Percentiles rank a stretch among this genome's conserved stretches.
These are phyloP conservation scores for Habrosyne pyritoides DNA, from an alignment of 2,888 invertebrate species.

Conservation along the genomic window DNA sequence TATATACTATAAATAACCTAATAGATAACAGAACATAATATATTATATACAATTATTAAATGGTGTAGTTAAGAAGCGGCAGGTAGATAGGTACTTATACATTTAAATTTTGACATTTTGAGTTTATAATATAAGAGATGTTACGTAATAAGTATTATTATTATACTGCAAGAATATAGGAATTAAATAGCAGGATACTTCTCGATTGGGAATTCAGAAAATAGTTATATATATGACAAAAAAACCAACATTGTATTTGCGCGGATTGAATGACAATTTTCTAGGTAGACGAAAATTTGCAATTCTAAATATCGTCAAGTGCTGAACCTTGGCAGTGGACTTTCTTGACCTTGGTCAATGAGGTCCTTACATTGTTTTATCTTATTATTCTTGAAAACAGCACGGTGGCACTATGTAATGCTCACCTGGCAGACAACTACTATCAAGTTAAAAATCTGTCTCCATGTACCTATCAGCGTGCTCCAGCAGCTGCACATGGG, in stretches of 20 bases:
- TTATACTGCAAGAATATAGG: background rate
- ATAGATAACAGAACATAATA: background rate
- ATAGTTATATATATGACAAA: slow-evolving; percentile 17
- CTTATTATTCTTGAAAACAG: slow-evolving; percentile 5
- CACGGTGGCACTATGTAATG: too few species aligned
- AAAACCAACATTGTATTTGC: slow-evolving; percentile 5
- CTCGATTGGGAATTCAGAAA: slow-evolving; percentile 19
- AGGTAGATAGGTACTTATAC: background rate
- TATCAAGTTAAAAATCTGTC: too few species aligned
- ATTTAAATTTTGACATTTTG: slow-evolving; percentile 1
- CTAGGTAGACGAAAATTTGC: slow-evolving; percentile 31
- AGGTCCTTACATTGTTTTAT: slow-evolving; percentile 7
- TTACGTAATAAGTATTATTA: slow-evolving; percentile 3
- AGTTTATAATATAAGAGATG: background rate
- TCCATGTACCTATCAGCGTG: too few species aligned
- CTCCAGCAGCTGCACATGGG: too few species aligned
- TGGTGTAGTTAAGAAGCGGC: background rate
- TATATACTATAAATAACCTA: background rate
- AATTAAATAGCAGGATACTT: slow-evolving; percentile 3
- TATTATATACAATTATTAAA: background rate
- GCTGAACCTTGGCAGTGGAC: slow-evolving; percentile 43
- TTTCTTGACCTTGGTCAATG: slow-evolving; percentile 36
- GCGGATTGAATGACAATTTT: slow-evolving; percentile 24
- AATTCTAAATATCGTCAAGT: slow-evolving; percentile 32
- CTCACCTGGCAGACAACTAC: too few species aligned